Conservation (phyloP, 2,113 vertebrate genomes). For the Colossoma macropomum region DNA sequence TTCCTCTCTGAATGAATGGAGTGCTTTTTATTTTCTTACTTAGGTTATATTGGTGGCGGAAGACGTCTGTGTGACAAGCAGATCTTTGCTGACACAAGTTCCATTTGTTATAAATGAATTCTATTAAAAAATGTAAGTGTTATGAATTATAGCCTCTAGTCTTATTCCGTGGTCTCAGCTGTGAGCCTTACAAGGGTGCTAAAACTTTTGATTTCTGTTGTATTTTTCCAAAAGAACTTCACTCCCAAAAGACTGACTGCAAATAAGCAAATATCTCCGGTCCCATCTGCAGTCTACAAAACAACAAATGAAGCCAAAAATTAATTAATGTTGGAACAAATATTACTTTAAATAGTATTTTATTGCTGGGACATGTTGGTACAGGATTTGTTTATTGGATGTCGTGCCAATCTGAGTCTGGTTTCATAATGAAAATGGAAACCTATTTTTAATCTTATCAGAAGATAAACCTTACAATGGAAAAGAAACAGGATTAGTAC, state of each 20-base stretch:
- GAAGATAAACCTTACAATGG: no score
- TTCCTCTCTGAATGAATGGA: slow-evolving; percentile 96
- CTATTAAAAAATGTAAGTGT: slow-evolving; percentile 99
- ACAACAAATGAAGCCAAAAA: neutral
- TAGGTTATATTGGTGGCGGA: slow-evolving; percentile 99
- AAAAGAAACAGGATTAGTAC: no score
- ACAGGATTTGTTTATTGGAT: neutral
- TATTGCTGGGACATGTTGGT: neutral
- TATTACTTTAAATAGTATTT: neutral
- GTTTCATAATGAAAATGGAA: no score
- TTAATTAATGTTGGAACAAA: neutral
- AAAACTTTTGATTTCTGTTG: neutral
- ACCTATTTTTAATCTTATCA: no score
- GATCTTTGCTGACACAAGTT: slow-evolving; percentile 99
- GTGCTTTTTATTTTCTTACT: slow-evolving; percentile 99
- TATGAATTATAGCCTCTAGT: slow-evolving; percentile 89
- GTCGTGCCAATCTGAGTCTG: neutral
- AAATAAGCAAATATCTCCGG: neutral
- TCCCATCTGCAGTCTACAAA: neutral
- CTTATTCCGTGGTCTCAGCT: slow-evolving; percentile 57
- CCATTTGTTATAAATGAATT: slow-evolving; percentile 99
- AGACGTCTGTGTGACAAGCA: slow-evolving; percentile 99
- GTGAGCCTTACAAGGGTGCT: neutral
- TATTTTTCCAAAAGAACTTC: neutral
- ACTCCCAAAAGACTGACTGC: neutral